Percentiles rank a stretch among this genome's conserved stretches.
Conservation (phyloP, 2,888 invertebrate genomes). For the Noctua pronuba region DNA sequence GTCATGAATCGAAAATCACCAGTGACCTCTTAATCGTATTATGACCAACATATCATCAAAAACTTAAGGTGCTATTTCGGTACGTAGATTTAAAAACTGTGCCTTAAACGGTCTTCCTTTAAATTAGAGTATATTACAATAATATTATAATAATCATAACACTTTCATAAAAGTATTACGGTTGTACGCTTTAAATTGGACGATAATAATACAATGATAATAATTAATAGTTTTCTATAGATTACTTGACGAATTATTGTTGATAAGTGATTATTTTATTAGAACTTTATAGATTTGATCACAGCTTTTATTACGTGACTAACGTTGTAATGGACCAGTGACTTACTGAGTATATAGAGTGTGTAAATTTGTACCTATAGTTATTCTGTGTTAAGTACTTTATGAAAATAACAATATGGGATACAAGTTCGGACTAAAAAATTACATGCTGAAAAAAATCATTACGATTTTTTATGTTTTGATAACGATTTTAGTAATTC, state of each 20-base stretch:
- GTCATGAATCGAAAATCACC: constrained; percentile 49
- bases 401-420: constrained; percentile 54
- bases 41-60: constrained; percentile 59
- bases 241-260: constrained; percentile 74
- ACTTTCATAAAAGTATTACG: constrained; percentile 86
- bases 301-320: constrained; percentile 76
- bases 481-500: constrained; percentile 25
- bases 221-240: constrained; percentile 67
- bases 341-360: constrained; percentile 59
- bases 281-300: constrained; percentile 63
- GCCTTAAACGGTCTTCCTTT: constrained; percentile 86
- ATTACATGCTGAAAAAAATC: constrained; percentile 11
- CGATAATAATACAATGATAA: constrained; percentile 76
- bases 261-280: constrained; percentile 70
- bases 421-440: constrained; percentile 54
- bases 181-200: constrained; percentile 88
- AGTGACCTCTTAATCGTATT: constrained; percentile 62
- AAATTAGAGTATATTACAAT: constrained; percentile 70
- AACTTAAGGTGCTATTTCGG: constrained; percentile 79
- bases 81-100: constrained; percentile 72
- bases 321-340: constrained; percentile 72
- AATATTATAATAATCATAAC: constrained; percentile 66
- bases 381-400: constrained; percentile 60
- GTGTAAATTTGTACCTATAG: constrained; percentile 68
- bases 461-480: constrained; percentile 12